Evolutionary conservation across 2,888 invertebrate genomes (phyloP).

Genomic region (Andrena camellia): DNA sequence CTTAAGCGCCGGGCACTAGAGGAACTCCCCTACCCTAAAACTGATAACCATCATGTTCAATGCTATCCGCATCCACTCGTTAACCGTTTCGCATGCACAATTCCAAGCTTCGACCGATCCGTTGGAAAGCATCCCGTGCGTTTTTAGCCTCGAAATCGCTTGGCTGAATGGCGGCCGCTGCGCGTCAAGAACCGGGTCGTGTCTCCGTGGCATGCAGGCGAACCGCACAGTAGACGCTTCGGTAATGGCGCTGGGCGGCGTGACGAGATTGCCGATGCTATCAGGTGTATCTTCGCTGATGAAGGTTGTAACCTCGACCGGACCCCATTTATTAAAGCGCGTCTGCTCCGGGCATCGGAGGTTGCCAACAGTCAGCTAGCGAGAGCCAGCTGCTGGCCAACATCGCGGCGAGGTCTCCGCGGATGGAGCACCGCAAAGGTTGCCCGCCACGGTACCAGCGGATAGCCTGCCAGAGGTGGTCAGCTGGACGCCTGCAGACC

Average conservation of each 20-base stretch:
- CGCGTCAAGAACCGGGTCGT: slow-evolving; percentile 46
- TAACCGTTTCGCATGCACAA: no score
- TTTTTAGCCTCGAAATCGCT: slow-evolving; percentile 8
- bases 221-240: slow-evolving; percentile 72
- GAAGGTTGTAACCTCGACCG: slow-evolving; percentile 81
- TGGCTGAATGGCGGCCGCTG: slow-evolving; percentile 3
- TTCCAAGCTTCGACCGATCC: no score
- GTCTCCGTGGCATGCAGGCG: slow-evolving; percentile 54
- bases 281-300: slow-evolving; percentile 81
- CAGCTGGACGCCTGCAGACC: neutral
- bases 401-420: slow-evolving; percentile 17
- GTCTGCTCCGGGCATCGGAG: slow-evolving; percentile 62
- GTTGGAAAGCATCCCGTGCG: no score
- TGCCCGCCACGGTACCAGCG: slow-evolving; percentile 24
- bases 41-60: no score
- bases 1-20: no score
- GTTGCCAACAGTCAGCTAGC: slow-evolving; percentile 48
- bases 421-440: slow-evolving; percentile 5
- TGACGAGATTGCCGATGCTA: slow-evolving; percentile 81
- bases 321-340: slow-evolving; percentile 81
- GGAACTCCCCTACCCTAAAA: no score
- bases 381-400: slow-evolving; percentile 47
- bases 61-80: no score
- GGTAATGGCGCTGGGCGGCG: slow-evolving; percentile 76
- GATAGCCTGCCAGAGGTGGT: slow-evolving; percentile 9